Evolutionary conservation across 2,888 invertebrate genomes (phyloP), one percentile per base, ranked within the genome.

Genomic region (Romanomermis culicivorax): DNA sequence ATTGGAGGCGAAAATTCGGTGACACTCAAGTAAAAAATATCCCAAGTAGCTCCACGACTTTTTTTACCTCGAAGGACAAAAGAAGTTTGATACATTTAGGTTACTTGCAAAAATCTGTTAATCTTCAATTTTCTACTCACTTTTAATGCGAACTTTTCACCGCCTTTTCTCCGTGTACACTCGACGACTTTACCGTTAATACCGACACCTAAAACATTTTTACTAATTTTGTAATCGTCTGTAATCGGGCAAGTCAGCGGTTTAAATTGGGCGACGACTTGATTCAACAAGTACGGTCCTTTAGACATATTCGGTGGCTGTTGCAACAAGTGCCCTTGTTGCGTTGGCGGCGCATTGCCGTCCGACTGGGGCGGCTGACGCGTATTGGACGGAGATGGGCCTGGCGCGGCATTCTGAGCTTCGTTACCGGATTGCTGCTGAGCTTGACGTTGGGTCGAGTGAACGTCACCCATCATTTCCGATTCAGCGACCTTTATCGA

Each of bases 161-260:
- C 79, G 0, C 79, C 81, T 51, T 75, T 74, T 64, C 81, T 83
- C 58, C 80, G 78, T 66, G 79, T 82, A 73, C 93, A 95, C 74
- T 93, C 85, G 23, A 97, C 83, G 54, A 97, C 95, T 79, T 95
- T 95, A 59, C 95, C 95, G 73, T 93, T 97, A 62, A 97, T 93
- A 14, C 95, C 95, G 59, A 93, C 78, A 48, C 95, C 95, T 58
- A 97, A 78, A 47, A 95, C 91, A 59, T 81, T 29, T 27, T 55
- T 55, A 25, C 55, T 55, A 36, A 66, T 62, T 48, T 61, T 61
- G 57, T 66, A 67, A 53, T 67, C 64, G 56, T 67, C 63, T 29
- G 67, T 67, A 57, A 67, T 36, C 17, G 36, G 36, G 17, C 17
- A 11, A 17, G 36, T 11, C 17, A 36, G 17, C 36, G 36, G 36